phyloP scores from a whole-genome alignment of 2,797 vertebrate genomes.

The Spinus pinus region DNA sequence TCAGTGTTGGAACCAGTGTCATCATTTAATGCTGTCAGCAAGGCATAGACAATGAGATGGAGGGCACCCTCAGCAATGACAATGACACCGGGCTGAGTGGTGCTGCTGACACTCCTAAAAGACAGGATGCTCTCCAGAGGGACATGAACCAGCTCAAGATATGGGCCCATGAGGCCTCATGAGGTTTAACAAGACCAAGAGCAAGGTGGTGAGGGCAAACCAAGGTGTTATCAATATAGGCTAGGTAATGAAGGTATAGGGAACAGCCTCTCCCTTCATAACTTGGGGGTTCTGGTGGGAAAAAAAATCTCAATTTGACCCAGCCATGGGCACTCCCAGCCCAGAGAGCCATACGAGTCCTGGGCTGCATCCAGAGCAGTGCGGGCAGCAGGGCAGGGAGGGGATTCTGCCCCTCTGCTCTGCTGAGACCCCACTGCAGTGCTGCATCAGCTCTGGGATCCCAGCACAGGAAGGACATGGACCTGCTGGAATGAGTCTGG shows the following conservation, averaged over 20 bases:
- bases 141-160: not conserved
- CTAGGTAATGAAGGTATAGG: not conserved
- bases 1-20: no score
- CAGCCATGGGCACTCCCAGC: rapidly evolving
- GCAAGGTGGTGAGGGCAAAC: not conserved
- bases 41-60: rapidly evolving
- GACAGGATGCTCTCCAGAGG: not conserved
- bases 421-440: not conserved
- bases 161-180: not conserved
- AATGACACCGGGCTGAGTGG: rapidly evolving
- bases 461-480: not conserved
- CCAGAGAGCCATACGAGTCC: rapidly evolving
- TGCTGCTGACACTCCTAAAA: not conserved
- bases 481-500: rapidly evolving
- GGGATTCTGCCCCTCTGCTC: not conserved
- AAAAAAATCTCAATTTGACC: no score
- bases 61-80: not conserved
- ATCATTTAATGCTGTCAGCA: no score
- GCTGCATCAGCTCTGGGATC: not conserved
- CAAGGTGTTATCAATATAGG: not conserved
- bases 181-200: not conserved
- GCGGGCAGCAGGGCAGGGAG: not conserved
- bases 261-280: not conserved
- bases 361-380: not conserved
- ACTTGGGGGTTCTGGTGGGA: not conserved